A percentile compares a stretch with the other conserved stretches of the same genome.
Conservation (phyloP, 2,797 vertebrate species). For the Galaxias olidus region DNA sequence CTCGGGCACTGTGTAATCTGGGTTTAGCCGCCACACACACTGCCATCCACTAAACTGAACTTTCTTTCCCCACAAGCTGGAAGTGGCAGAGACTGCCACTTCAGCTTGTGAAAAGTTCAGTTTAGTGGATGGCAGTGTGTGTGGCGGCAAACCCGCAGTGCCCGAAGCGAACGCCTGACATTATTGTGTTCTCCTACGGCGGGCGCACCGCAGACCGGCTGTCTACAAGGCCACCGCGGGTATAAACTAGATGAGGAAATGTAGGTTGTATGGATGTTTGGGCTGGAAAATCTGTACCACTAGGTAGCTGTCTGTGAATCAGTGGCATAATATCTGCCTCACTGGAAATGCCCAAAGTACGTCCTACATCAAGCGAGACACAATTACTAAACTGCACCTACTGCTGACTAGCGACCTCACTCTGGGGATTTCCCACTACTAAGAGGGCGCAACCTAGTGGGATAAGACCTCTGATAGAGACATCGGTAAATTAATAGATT, state of each 20-base stretch:
- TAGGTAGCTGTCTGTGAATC: neutral
- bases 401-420: slow-evolving; percentile 69
- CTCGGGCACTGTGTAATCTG: slow-evolving; percentile 48
- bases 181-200: slow-evolving; percentile 62
- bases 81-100: slow-evolving; percentile 33
- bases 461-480: slow-evolving; percentile 60
- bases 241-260: too few species aligned
- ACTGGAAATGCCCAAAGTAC: slow-evolving; percentile 45
- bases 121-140: slow-evolving; percentile 34
- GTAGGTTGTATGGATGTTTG: slow-evolving; percentile 65
- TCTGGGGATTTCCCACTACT: slow-evolving; percentile 69
- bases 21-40: slow-evolving; percentile 64
- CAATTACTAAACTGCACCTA: fast-evolving
- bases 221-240: slow-evolving; percentile 70
- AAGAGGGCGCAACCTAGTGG: slow-evolving; percentile 37
- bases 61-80: slow-evolving; percentile 73
- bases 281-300: slow-evolving; percentile 3
- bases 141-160: slow-evolving; percentile 65
- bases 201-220: slow-evolving; percentile 44
- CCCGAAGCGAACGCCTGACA: slow-evolving; percentile 68
- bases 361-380: slow-evolving; percentile 61
- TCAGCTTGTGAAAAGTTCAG: slow-evolving; percentile 68
- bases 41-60: slow-evolving; percentile 15
- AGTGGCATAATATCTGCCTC: slow-evolving; percentile 72
- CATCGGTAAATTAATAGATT: slow-evolving; percentile 70